Conservation (phyloP, 2,113 vertebrate genomes). For the Myiozetetes cayanensis region DNA sequence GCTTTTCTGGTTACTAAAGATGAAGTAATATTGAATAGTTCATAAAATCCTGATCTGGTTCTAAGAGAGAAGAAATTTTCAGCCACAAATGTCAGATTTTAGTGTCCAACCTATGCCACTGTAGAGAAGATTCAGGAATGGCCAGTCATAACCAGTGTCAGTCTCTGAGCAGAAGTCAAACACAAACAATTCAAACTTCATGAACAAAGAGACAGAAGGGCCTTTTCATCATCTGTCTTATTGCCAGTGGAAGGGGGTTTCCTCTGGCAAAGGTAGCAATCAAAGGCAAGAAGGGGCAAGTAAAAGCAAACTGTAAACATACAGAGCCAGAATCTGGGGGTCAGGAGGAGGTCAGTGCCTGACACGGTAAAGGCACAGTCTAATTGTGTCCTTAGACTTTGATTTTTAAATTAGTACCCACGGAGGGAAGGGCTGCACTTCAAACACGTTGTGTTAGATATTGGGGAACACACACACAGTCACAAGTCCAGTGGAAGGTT, state of each 20-base stretch:
- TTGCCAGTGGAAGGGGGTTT: constrained; percentile 23
- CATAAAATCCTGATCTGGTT: constrained; percentile 8
- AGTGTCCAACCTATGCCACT: neutral
- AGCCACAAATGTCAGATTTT: neutral
- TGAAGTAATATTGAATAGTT: neutral
- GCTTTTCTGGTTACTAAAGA: neutral
- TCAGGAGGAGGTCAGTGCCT: neutral
- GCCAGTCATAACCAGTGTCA: neutral
- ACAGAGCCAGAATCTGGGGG: neutral
- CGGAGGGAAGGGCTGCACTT: neutral
- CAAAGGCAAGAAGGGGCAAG: constrained; percentile 33
- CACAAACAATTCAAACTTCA: neutral
- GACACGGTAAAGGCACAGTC: neutral
- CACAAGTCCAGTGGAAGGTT: neutral
- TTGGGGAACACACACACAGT: neutral
- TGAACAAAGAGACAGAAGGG: neutral
- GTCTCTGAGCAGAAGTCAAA: neutral
- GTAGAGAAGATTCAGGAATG: neutral
- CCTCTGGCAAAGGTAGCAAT: constrained; percentile 1
- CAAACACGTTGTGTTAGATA: neutral
- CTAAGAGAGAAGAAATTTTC: constrained; percentile 1
- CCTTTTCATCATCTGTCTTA: neutral
- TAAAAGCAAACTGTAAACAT: constrained; percentile 11
- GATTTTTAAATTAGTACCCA: neutral
- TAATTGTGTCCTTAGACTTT: neutral